A percentile compares a stretch with the other conserved stretches of the same genome.
These are phyloP conservation scores for Plestiodon gilberti DNA, from an alignment of 2,113 vertebrate species.

Conservation along the genomic window DNA sequence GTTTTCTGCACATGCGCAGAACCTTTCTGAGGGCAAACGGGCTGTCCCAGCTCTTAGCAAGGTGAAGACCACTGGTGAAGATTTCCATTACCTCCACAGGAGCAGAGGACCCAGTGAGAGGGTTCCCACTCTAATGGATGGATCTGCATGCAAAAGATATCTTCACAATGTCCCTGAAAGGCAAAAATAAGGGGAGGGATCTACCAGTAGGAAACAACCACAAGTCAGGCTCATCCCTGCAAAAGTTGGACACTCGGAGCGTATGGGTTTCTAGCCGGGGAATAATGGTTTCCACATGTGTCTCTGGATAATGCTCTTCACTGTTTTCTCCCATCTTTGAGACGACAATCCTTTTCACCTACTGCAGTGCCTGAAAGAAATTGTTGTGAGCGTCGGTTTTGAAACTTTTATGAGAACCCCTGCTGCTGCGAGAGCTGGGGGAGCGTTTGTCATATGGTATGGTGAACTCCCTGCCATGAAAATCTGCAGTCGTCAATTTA, in stretches of 20 bases:
- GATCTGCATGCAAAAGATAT: neutral
- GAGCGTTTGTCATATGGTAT: neutral
- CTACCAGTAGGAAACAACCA: neutral
- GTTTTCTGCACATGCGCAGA: too few relatives aligned
- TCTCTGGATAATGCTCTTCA: neutral
- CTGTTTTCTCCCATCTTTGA: neutral
- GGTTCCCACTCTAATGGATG: too few relatives aligned
- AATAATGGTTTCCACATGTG: rapidly evolving
- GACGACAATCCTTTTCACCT: neutral
- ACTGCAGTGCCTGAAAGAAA: neutral
- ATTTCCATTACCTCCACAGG: too few relatives aligned
- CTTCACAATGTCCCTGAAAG: neutral
- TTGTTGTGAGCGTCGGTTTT: neutral
- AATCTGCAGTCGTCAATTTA: rapidly evolving
- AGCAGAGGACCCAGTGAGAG: too few relatives aligned
- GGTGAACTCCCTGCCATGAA: neutral
- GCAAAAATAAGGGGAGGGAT: neutral
- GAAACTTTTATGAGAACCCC: neutral
- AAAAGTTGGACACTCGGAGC: neutral
- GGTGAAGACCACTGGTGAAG: too few relatives aligned
- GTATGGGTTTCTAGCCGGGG: neutral
- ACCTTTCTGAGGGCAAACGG: too few relatives aligned
- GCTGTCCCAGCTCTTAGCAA: too few relatives aligned
- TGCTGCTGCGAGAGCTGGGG: neutral
- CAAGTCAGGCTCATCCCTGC: neutral